Evolutionary conservation across 2,797 vertebrate species (phyloP), one percentile per base, ranked within the genome.

Genomic region (Chelonia mydas): DNA sequence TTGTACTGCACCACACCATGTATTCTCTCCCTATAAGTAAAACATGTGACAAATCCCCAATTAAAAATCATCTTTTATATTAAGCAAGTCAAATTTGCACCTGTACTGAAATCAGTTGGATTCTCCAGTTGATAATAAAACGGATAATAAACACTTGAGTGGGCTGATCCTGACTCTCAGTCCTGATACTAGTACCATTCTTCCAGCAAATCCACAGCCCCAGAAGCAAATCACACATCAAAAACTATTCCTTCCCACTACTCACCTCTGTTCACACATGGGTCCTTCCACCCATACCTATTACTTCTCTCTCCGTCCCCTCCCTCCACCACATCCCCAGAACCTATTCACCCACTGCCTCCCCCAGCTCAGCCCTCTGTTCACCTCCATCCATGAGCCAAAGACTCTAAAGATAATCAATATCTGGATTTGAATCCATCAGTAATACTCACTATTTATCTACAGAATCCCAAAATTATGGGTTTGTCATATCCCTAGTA

Each of bases 71-170:
- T 2, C 4, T 84, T 90, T 95, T 86, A 3, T 7, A 2, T 49
- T 13, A 96, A 84, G 28, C 55, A 92, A 90, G 31, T 16, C 33
- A 55, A 17, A 33, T 79, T 49, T 31, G 16, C 27, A 9, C 5
- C 27, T 28, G 25, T 50, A 93, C 89, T 90, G 81, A 96, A 94
- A 96, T 79, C 88, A 28, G 72, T 68, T 76, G 86, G 53, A 81
- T 87, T 88, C 81, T 72, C 37, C 50, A 79, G 45, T 2, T 50
- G 45, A 28, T 79, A 28, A 95, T 90, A 91, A 45, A 57, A 16
- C 80, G 86, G 61, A 79, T 33, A 93, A 89, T 88, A 6, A 61
- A 82, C 77, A 47, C 82, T 92, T 88, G 47, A 89, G 90, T 89
- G 41, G n/a, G 17, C 6, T 83, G 1, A 33, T 86, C 45, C 17